Evolutionary conservation across 2,888 invertebrate genomes (phyloP).

Genomic region (Quadriops clusia): DNA sequence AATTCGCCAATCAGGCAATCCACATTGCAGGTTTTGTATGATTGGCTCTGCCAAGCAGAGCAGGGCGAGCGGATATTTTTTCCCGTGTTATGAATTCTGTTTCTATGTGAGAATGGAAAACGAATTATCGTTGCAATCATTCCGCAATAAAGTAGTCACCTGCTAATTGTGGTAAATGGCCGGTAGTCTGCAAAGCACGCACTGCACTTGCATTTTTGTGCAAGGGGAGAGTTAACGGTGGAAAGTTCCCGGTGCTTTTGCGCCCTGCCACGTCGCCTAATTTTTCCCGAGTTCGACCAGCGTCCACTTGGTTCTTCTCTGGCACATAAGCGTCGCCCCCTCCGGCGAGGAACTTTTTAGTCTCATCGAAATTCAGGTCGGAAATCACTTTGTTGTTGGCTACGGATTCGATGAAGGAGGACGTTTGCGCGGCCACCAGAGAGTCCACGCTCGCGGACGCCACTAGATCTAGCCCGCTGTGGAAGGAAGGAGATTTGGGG

Average conservation of each 20-base stretch:
- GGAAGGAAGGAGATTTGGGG: constrained; percentile 80
- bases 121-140: too few species aligned
- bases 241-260: constrained; percentile 8
- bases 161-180: constrained; percentile 43
- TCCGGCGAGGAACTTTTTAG: constrained; percentile 10
- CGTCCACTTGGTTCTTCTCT: constrained; percentile 5
- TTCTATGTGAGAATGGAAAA: too few species aligned
- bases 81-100: too few species aligned
- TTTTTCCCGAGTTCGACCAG: constrained; percentile 42
- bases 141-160: too few species aligned
- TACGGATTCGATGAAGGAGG: constrained; percentile 17
- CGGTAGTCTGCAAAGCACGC: constrained; percentile 30
- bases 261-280: constrained; percentile 26
- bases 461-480: constrained; percentile 72
- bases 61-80: too few species aligned
- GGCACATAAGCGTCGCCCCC: constrained; percentile 3
- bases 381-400: too few species aligned
- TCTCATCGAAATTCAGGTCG: constrained; percentile 12
- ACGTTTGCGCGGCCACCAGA: constrained; percentile 15
- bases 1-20: too few species aligned
- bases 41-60: too few species aligned
- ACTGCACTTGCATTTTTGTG: constrained; percentile 19
- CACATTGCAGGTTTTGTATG: too few species aligned
- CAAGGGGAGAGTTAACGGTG: constrained; percentile 8
- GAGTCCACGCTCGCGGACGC: constrained; percentile 43